phyloP scores from a whole-genome alignment of 1,140 invertebrate genomes.

The Drosophila sulfurigaster region DNA sequence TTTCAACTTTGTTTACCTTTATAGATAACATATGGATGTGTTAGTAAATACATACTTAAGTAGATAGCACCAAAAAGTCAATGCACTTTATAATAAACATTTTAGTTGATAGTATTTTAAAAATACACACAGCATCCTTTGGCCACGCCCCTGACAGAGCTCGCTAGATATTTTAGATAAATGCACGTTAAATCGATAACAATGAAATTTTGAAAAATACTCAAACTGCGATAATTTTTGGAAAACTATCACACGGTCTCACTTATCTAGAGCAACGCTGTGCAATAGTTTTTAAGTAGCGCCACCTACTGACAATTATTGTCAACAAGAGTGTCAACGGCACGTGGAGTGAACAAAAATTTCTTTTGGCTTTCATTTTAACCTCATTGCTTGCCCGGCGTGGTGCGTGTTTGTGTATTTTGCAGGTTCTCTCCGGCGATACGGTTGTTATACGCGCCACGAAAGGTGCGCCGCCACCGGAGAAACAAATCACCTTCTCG shows the following conservation, averaged over 20 bases:
- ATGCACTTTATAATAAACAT: slow-evolving; percentile 14
- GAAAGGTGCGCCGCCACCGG: slow-evolving; percentile 93
- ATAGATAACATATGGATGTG: slow-evolving; percentile 9
- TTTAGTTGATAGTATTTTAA: neutral
- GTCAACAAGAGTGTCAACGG: neutral
- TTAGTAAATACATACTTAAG: neutral
- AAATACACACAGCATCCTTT: neutral
- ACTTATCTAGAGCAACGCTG: slow-evolving; percentile 26
- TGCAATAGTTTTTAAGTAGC: slow-evolving; percentile 16
- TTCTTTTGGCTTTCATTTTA: slow-evolving; percentile 45
- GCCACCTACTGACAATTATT: slow-evolving; percentile 35
- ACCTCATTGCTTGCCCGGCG: slow-evolving; percentile 54
- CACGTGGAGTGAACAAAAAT: slow-evolving; percentile 26
- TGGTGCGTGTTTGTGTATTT: neutral
- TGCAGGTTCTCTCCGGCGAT: slow-evolving; percentile 95
- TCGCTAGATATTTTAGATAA: neutral
- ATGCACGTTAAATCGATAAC: slow-evolving; percentile 1
- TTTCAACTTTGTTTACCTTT: slow-evolving; percentile 28
- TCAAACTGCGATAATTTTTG: slow-evolving; percentile 1
- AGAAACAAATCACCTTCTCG: slow-evolving; percentile 95
- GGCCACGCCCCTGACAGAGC: neutral
- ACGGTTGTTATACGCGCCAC: slow-evolving; percentile 94
- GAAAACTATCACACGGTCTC: slow-evolving; percentile 20
- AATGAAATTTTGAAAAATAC: slow-evolving; percentile 1
- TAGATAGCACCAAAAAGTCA: slow-evolving; percentile 22